Evolutionary conservation across 1,140 invertebrate genomes (phyloP).

Genomic region (Probaryconus sp.): DNA sequence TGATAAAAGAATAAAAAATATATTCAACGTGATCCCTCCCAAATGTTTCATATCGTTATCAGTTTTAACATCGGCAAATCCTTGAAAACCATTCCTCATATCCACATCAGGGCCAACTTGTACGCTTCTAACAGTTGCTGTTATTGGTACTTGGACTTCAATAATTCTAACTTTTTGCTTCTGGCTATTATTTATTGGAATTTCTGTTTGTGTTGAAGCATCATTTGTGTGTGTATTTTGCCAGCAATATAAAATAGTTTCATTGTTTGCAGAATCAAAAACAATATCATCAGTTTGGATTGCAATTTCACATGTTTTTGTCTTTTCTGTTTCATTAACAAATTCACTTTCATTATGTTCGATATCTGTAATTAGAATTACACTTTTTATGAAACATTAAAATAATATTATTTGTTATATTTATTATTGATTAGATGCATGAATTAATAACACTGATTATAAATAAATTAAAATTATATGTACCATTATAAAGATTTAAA

Average conservation of each 20-base stretch:
- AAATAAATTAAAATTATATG: no score
- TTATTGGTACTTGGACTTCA: slow-evolving; percentile 1
- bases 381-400: no score
- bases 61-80: slow-evolving; percentile 2
- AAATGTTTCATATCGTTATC: slow-evolving; percentile 7
- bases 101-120: slow-evolving; percentile 5
- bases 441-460: no score
- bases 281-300: slow-evolving; percentile 6
- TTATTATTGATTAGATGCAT: no score
- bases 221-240: slow-evolving; percentile 13
- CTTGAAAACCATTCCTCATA: slow-evolving; percentile 6
- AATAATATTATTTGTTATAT: no score
- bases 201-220: slow-evolving; percentile 20
- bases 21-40: slow-evolving; percentile 10
- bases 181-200: neutral
- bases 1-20: slow-evolving; percentile 3
- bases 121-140: neutral
- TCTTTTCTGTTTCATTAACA: neutral
- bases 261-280: neutral
- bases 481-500: no score
- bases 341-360: neutral
- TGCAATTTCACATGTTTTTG: neutral
- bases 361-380: no score
- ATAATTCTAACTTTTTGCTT: slow-evolving; percentile 8
- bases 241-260: slow-evolving; percentile 21